Evolutionary conservation across 1,140 invertebrate species (phyloP).

Genomic region (Eciton burchellii): DNA sequence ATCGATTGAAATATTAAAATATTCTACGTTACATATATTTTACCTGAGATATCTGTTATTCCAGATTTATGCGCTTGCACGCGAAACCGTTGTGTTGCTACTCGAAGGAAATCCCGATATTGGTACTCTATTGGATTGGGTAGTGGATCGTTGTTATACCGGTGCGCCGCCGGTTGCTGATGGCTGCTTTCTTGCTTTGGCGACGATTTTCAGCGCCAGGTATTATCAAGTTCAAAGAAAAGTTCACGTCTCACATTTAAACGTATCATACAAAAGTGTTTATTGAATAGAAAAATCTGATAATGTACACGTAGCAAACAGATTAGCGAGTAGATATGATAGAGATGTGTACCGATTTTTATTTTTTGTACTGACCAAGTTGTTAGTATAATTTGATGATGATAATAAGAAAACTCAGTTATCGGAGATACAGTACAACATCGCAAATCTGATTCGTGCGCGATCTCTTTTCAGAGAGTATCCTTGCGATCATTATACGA

Average conservation of each 20-base stretch:
- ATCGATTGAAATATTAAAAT: background rate
- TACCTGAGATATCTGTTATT: conserved; percentile 63
- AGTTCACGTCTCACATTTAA: background rate
- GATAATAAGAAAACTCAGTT: no score
- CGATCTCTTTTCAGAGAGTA: conserved; percentile 92
- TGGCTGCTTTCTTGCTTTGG: conserved; percentile 97
- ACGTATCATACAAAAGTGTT: conserved; percentile 11
- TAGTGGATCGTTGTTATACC: conserved; percentile 98
- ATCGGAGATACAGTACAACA: conserved; percentile 11
- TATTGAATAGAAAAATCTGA: conserved; percentile 30
- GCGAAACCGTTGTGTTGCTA: conserved; percentile 97
- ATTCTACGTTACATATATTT: conserved; percentile 40
- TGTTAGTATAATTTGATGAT: no score
- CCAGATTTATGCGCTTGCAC: conserved; percentile 95
- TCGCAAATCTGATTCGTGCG: conserved; percentile 7
- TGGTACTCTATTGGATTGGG: conserved; percentile 97
- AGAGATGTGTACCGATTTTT: no score
- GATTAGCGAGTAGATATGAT: background rate
- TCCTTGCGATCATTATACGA: conserved; percentile 99
- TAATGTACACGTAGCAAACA: conserved; percentile 15
- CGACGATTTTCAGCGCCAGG: conserved; percentile 98
- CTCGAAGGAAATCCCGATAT: conserved; percentile 98
- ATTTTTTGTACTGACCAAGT: no score
- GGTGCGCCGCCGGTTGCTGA: conserved; percentile 95
- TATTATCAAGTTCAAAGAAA: conserved; percentile 78